These are phyloP conservation scores for Seriola dumerili DNA, from an alignment of 2,113 vertebrate species.

Conservation along the genomic window DNA sequence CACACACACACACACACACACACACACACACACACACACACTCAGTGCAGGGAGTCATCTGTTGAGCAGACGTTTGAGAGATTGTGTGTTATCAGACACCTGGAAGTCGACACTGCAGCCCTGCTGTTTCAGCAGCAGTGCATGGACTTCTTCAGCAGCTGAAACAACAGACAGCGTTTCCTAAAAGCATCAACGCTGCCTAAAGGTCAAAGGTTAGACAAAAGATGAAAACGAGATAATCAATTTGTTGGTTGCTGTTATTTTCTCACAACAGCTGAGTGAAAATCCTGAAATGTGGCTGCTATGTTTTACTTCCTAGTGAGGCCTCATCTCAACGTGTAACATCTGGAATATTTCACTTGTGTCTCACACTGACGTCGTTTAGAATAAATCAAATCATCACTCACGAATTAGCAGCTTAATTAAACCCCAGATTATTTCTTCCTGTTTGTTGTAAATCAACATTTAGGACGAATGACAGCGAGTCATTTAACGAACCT, in stretches of 20 bases:
- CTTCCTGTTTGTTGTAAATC: too few relatives aligned
- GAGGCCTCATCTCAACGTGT: too few relatives aligned
- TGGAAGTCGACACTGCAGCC: background rate
- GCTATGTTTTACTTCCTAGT: too few relatives aligned
- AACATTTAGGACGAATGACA: too few relatives aligned
- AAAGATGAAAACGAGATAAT: background rate
- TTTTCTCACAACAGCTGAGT: background rate
- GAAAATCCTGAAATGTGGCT: too few relatives aligned
- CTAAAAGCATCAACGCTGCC: background rate
- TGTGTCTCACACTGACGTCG: too few relatives aligned
- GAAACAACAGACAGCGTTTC: background rate
- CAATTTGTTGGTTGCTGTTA: background rate
- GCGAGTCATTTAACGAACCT: too few relatives aligned
- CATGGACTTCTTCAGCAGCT: background rate
- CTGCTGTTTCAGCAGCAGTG: background rate
- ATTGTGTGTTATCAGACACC: constrained; percentile 15
- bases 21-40: background rate
- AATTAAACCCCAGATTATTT: too few relatives aligned
- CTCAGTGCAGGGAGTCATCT: background rate
- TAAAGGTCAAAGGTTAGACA: background rate
- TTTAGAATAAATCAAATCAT: too few relatives aligned
- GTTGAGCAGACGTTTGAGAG: background rate
- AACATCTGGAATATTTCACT: too few relatives aligned
- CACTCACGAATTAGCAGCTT: too few relatives aligned
- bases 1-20: constrained; percentile 20